phyloP scores from a whole-genome alignment of 1,140 invertebrate genomes.

The Heliconius nattereri region DNA sequence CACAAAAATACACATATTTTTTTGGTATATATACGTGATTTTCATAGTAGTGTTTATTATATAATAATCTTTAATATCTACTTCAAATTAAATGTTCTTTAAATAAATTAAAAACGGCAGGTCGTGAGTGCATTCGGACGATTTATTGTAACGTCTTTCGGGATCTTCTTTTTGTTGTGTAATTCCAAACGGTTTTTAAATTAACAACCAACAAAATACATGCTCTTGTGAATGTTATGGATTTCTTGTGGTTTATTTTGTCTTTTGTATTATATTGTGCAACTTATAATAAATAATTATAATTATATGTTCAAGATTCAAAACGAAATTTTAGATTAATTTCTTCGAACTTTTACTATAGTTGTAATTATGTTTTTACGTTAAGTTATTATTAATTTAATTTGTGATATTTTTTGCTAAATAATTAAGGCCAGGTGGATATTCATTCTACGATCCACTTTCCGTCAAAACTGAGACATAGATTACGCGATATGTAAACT shows the following conservation, averaged over 20 bases:
- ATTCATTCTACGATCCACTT: no score
- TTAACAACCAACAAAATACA: constrained; percentile 33
- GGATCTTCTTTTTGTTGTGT: constrained; percentile 42
- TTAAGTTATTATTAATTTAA: no score
- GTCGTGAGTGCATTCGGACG: constrained; percentile 48
- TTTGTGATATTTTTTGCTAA: no score
- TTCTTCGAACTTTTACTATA: no score
- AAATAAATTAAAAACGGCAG: constrained; percentile 56
- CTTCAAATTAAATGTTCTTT: constrained; percentile 42
- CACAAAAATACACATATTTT: not conserved
- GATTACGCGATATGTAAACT: no score
- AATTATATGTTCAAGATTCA: no score
- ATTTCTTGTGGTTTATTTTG: not conserved
- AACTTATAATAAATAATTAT: no score
- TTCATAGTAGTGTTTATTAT: not conserved
- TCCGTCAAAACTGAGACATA: no score
- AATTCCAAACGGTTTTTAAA: constrained; percentile 38
- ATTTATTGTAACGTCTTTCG: constrained; percentile 52
- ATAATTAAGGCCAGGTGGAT: no score
- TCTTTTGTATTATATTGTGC: not conserved
- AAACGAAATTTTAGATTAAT: no score
- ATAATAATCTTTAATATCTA: not conserved
- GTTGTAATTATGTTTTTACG: no score
- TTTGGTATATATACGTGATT: not conserved
- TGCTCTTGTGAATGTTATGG: not conserved